Evolutionary conservation across 2,797 vertebrate species (phyloP).

Genomic region (Aplochiton taeniatus): DNA sequence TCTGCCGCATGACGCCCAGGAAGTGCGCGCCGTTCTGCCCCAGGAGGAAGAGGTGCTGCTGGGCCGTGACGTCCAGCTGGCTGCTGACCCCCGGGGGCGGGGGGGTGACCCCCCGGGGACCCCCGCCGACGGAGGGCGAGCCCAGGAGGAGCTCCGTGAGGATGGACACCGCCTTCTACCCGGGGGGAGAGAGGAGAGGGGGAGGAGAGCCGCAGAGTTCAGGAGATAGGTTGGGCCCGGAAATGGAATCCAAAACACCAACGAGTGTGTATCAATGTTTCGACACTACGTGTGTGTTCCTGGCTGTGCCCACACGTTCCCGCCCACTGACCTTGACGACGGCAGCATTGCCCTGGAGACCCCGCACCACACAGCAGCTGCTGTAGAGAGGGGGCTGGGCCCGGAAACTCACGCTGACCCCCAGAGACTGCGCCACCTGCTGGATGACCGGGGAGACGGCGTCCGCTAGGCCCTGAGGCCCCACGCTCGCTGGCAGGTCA

Average conservation of each 20-base stretch:
- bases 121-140: slow-evolving; percentile 20
- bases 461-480: slow-evolving; percentile 72
- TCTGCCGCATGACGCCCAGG: slow-evolving; percentile 81
- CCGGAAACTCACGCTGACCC: slow-evolving; percentile 78
- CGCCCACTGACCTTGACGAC: slow-evolving; percentile 70
- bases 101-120: slow-evolving; percentile 35
- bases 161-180: slow-evolving; percentile 76
- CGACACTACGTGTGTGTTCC: not conserved
- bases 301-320: slow-evolving; percentile 4
- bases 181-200: not conserved
- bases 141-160: slow-evolving; percentile 78
- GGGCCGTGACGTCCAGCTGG: slow-evolving; percentile 80
- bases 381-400: slow-evolving; percentile 71
- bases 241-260: not conserved
- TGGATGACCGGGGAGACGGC: slow-evolving; percentile 76
- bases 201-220: not conserved
- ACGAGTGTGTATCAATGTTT: too few species aligned
- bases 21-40: slow-evolving; percentile 81
- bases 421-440: slow-evolving; percentile 76
- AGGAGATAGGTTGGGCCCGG: not conserved
- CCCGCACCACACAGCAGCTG: slow-evolving; percentile 77
- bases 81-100: slow-evolving; percentile 62
- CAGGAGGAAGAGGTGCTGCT: slow-evolving; percentile 81
- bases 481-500: slow-evolving; percentile 75
- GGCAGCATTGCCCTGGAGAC: slow-evolving; percentile 72